These are phyloP conservation scores for Heterodera schachtii DNA, from an alignment of 1,140 invertebrate genomes.

Conservation along the genomic window DNA sequence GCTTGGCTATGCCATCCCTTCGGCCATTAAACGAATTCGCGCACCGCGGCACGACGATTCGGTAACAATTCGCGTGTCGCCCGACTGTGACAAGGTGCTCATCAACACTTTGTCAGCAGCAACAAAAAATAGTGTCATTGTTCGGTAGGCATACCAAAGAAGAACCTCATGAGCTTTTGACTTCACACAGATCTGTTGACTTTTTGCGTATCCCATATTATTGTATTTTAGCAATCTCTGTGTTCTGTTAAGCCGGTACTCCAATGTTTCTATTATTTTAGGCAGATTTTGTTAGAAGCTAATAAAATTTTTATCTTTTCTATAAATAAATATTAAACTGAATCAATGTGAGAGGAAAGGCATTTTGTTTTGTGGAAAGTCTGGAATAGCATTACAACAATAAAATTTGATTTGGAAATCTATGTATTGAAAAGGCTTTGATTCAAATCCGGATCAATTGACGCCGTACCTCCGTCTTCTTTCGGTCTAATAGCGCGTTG, in stretches of 20 bases:
- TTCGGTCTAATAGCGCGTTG: neutral
- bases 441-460: neutral
- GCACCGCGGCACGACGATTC: slow-evolving; percentile 12
- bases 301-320: neutral
- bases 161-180: slow-evolving; percentile 10
- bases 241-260: neutral
- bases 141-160: neutral
- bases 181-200: neutral
- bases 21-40: slow-evolving; percentile 50
- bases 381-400: no score
- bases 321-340: no score
- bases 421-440: no score
- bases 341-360: no score
- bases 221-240: neutral
- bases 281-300: neutral
- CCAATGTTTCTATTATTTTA: neutral
- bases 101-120: neutral
- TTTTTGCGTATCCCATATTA: neutral
- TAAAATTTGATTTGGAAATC: no score
- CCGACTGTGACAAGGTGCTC: neutral
- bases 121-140: neutral
- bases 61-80: neutral
- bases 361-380: no score
- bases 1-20: slow-evolving; percentile 61
- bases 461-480: neutral